Conservation (phyloP, 2,797 vertebrate species). For the Mormyrops attenuatus region DNA sequence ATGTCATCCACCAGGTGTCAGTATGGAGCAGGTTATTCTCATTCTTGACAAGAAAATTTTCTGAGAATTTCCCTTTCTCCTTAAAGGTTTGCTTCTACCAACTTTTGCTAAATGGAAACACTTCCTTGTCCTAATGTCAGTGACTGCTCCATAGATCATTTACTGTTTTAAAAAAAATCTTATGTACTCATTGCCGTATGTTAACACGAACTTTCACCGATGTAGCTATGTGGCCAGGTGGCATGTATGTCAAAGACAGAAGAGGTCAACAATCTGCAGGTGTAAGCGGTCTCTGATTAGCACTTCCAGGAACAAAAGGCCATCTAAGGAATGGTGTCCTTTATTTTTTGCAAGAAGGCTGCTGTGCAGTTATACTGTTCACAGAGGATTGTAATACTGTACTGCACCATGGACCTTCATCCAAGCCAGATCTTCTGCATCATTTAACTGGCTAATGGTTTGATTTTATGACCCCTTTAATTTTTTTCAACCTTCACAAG, state of each 20-base stretch:
- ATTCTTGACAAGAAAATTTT: neutral
- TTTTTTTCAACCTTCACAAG: slow-evolving; percentile 21
- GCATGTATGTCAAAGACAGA: neutral
- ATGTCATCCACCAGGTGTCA: neutral
- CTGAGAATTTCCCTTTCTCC: neutral
- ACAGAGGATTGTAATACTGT: slow-evolving; percentile 46
- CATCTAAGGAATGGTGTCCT: neutral
- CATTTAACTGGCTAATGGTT: slow-evolving; percentile 66
- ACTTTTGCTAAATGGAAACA: neutral
- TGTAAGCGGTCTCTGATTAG: neutral
- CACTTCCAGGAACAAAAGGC: neutral
- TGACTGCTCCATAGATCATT: neutral
- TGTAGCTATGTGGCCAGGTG: neutral
- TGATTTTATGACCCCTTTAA: slow-evolving; percentile 58
- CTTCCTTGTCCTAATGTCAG: neutral
- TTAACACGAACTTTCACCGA: neutral
- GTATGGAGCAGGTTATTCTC: neutral
- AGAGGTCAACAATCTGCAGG: neutral
- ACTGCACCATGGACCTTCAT: slow-evolving; percentile 49
- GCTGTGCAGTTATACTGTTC: neutral
- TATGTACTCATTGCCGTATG: neutral
- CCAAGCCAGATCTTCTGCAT: slow-evolving; percentile 62
- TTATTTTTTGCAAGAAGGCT: neutral
- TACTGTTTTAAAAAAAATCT: neutral
- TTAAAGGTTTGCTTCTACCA: neutral